Conservation (phyloP, 1,140 invertebrate species). For the Phymorhynchus buccinoides region DNA sequence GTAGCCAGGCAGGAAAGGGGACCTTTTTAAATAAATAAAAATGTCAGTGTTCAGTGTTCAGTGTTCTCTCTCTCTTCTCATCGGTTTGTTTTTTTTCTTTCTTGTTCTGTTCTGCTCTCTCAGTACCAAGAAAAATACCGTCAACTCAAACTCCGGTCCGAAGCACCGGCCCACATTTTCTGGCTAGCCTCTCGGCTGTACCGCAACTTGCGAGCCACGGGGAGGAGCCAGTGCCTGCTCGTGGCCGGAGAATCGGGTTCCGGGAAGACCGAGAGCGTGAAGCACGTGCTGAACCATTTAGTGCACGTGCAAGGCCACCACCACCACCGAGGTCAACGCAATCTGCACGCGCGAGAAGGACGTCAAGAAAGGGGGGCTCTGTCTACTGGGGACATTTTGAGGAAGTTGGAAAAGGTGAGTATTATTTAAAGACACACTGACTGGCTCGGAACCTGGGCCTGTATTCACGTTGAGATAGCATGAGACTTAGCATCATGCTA, state of each 20-base stretch:
- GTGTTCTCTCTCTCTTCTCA: too few relatives aligned
- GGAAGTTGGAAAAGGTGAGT: constrained; percentile 36
- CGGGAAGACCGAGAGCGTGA: constrained; percentile 90
- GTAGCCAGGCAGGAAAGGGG: too few relatives aligned
- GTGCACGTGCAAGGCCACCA: neutral
- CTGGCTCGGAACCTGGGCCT: too few relatives aligned
- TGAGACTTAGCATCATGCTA: too few relatives aligned
- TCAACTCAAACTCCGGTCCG: constrained; percentile 7
- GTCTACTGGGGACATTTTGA: constrained; percentile 19
- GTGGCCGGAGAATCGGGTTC: constrained; percentile 91
- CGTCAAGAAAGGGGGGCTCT: too few relatives aligned
- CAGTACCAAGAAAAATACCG: constrained; percentile 44
- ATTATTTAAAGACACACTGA: too few relatives aligned
- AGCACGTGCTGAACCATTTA: constrained; percentile 54
- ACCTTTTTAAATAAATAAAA: too few relatives aligned
- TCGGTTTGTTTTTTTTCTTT: too few relatives aligned
- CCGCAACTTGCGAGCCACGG: constrained; percentile 87
- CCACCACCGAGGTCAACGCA: too few relatives aligned
- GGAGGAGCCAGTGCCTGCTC: constrained; percentile 53
- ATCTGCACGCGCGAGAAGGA: neutral
- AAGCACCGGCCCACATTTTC: constrained; percentile 86
- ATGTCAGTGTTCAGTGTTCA: too few relatives aligned
- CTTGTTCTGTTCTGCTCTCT: too few relatives aligned
- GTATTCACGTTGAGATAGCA: too few relatives aligned
- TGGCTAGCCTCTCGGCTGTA: constrained; percentile 85